Conservation (phyloP, 2,888 invertebrate genomes). For the Arenicola marina region DNA sequence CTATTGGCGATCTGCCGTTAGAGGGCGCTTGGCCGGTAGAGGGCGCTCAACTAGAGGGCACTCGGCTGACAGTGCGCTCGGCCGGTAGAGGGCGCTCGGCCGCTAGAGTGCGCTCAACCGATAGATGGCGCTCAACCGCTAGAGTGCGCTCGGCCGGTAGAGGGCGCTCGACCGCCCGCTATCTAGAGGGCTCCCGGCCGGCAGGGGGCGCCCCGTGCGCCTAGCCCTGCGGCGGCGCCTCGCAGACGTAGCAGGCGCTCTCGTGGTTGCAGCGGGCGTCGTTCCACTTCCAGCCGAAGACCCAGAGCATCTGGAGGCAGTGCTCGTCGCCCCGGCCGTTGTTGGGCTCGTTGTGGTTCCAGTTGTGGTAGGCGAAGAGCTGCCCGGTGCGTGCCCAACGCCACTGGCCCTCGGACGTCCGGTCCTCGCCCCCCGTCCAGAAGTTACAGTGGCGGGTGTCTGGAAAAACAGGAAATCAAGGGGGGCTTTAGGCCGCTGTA, state of each 20-base stretch:
- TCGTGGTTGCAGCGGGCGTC: slow-evolving; percentile 30
- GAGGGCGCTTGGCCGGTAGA: no score
- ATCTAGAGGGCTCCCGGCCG: no score
- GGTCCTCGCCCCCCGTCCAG: slow-evolving; percentile 29
- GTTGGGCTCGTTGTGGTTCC: slow-evolving; percentile 36
- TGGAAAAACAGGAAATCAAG: slow-evolving; percentile 13
- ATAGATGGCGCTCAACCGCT: no score
- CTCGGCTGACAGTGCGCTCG: no score
- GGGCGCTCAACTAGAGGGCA: no score
- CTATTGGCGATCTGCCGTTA: no score
- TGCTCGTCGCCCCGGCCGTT: slow-evolving; percentile 33
- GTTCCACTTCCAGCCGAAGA: slow-evolving; percentile 36
- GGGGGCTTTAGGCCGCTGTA: no score
- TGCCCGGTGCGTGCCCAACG: slow-evolving; percentile 21
- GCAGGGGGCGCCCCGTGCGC: neutral
- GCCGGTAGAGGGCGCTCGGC: no score
- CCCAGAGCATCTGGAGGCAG: slow-evolving; percentile 36
- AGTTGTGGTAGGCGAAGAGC: slow-evolving; percentile 28
- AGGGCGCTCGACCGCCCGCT: no score
- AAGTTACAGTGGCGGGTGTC: slow-evolving; percentile 35
- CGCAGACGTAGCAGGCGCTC: slow-evolving; percentile 34
- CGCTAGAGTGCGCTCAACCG: no score
- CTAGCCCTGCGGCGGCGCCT: slow-evolving; percentile 16
- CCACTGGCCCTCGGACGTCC: slow-evolving; percentile 21
- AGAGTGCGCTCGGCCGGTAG: no score